A percentile compares a stretch with the other conserved stretches of the same genome.
phyloP scores from a whole-genome alignment of 1,140 invertebrate genomes.

The Onthophagus taurus region DNA sequence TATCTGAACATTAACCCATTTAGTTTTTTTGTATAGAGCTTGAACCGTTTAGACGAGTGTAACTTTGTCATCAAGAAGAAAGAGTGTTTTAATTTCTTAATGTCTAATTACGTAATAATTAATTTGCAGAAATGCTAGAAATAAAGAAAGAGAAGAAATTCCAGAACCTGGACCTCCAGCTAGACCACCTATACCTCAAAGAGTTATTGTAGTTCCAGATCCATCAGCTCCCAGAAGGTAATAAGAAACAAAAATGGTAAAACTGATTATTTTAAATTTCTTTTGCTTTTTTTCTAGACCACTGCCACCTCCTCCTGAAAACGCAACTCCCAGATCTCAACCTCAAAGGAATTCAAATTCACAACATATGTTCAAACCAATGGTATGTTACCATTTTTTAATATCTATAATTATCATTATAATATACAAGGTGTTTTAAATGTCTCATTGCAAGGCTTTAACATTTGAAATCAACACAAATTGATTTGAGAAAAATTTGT shows the following conservation, averaged over 20 bases:
- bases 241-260: too few species aligned
- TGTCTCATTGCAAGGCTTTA: too few species aligned
- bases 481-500: too few species aligned
- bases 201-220: conserved; percentile 71
- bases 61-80: conserved; percentile 47
- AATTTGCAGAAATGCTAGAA: conserved; percentile 28
- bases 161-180: conserved; percentile 74
- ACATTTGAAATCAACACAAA: too few species aligned
- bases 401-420: too few species aligned
- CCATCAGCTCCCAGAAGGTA: conserved; percentile 39
- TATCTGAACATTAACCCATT: too few species aligned
- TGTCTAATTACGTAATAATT: too few species aligned
- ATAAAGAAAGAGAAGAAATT: conserved; percentile 40
- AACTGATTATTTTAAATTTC: too few species aligned
- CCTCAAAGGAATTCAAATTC: conserved; percentile 62
- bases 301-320: conserved; percentile 37
- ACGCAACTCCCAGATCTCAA: conserved; percentile 30
- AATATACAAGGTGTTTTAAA: too few species aligned
- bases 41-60: too few species aligned
- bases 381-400: conserved; percentile 43
- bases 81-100: conserved; percentile 14
- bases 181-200: conserved; percentile 75
- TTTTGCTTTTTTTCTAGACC: conserved; percentile 28
- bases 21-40: too few species aligned
- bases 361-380: conserved; percentile 73